phyloP scores from a whole-genome alignment of 2,113 vertebrate species.

The Cyrtonyx montezumae region DNA sequence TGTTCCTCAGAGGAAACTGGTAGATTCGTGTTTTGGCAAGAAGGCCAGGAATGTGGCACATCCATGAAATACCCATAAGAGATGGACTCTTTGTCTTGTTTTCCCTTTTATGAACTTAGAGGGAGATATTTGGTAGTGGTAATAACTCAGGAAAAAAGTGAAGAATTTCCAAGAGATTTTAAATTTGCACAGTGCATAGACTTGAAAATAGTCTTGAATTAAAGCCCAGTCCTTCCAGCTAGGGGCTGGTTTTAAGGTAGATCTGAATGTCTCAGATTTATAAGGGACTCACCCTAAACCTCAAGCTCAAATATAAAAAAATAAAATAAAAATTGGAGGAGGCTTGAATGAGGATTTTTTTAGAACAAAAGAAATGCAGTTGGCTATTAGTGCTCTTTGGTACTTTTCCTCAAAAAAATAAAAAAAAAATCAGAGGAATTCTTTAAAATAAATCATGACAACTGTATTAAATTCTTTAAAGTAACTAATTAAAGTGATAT shows the following conservation, averaged over 20 bases:
- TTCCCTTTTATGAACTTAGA: background rate
- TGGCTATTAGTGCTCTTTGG: background rate
- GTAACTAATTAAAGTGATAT: background rate
- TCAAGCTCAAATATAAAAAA: background rate
- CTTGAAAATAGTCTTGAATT: background rate
- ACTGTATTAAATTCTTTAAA: background rate
- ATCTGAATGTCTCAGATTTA: background rate
- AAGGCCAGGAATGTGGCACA: background rate
- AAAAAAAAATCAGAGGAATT: background rate
- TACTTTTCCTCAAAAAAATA: background rate
- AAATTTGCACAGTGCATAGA: background rate
- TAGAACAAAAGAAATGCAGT: background rate
- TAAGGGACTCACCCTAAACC: background rate
- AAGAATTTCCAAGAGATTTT: background rate
- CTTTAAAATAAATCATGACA: background rate
- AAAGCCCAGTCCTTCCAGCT: background rate
- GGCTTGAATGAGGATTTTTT: background rate
- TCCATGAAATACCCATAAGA: background rate
- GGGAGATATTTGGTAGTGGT: background rate
- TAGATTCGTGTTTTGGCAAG: background rate
- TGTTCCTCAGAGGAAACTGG: background rate
- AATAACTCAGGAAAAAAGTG: background rate
- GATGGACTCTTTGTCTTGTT: background rate
- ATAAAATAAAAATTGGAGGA: background rate
- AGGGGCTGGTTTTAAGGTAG: background rate